These are phyloP conservation scores for Zootoca vivipara DNA, from an alignment of 2,113 vertebrate genomes.

Conservation along the genomic window DNA sequence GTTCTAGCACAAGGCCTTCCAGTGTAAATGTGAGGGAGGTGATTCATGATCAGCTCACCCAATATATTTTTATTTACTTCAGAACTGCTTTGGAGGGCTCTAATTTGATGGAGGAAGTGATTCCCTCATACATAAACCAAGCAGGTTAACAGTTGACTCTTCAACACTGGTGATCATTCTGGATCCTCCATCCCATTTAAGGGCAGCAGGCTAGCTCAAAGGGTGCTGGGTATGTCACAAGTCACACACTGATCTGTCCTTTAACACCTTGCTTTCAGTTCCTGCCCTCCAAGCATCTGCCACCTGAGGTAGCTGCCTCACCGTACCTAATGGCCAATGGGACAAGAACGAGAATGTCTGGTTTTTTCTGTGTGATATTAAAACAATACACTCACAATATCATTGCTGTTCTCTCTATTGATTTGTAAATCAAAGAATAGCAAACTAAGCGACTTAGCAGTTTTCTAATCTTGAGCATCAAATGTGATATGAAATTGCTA, in stretches of 20 bases:
- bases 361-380: background rate
- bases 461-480: background rate
- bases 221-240: too few species aligned
- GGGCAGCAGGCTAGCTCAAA: too few species aligned
- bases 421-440: background rate
- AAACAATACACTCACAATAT: background rate
- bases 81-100: background rate
- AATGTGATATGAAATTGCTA: background rate
- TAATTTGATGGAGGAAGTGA: background rate
- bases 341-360: background rate
- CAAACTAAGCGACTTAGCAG: background rate
- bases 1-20: background rate
- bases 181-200: too few species aligned
- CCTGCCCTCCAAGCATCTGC: too few species aligned
- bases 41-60: background rate
- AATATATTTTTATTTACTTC: background rate
- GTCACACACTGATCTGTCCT: too few species aligned
- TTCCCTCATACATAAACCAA: too few species aligned
- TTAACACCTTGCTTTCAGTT: too few species aligned
- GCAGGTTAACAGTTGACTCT: too few species aligned
- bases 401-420: background rate
- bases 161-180: too few species aligned
- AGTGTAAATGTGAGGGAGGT: background rate
- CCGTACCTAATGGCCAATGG: background rate
- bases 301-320: too few species aligned